Evolutionary conservation across 2,888 invertebrate genomes (phyloP).

Genomic region (Acrobasis suavella): DNA sequence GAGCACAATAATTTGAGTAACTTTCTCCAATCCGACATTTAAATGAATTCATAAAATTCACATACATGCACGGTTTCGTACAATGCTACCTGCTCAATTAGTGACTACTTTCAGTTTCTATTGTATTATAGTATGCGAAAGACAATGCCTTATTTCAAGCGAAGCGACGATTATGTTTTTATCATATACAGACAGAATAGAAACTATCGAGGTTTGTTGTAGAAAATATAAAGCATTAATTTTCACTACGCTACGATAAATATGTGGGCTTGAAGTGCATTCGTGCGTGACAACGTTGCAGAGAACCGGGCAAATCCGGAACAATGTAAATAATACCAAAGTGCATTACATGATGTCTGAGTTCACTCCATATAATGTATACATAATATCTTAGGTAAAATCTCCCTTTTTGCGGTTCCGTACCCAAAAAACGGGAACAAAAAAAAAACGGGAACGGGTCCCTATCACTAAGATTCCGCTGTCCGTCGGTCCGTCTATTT

Average conservation of each 20-base stretch:
- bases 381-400: no score
- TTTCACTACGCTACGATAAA: slow-evolving; percentile 22
- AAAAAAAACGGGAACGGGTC: no score
- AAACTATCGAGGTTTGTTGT: not conserved
- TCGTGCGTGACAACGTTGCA: slow-evolving; percentile 10
- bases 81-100: slow-evolving; percentile 48
- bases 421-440: no score
- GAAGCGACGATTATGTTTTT: not conserved
- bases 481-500: no score
- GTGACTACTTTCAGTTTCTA: slow-evolving; percentile 61
- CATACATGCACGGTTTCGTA: slow-evolving; percentile 48
- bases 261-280: slow-evolving; percentile 13
- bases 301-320: not conserved
- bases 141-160: slow-evolving; percentile 38
- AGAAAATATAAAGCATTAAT: slow-evolving; percentile 2
- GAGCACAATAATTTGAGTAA: slow-evolving; percentile 73
- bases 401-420: no score
- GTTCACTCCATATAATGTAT: not conserved
- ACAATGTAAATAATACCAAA: not conserved
- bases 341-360: not conserved
- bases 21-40: slow-evolving; percentile 64
- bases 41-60: slow-evolving; percentile 62
- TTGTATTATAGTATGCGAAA: slow-evolving; percentile 39
- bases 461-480: no score
- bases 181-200: not conserved